Evolutionary conservation across 1,140 invertebrate species (phyloP), one percentile per base, ranked within the genome.

Genomic region (Camponotus floridanus): DNA sequence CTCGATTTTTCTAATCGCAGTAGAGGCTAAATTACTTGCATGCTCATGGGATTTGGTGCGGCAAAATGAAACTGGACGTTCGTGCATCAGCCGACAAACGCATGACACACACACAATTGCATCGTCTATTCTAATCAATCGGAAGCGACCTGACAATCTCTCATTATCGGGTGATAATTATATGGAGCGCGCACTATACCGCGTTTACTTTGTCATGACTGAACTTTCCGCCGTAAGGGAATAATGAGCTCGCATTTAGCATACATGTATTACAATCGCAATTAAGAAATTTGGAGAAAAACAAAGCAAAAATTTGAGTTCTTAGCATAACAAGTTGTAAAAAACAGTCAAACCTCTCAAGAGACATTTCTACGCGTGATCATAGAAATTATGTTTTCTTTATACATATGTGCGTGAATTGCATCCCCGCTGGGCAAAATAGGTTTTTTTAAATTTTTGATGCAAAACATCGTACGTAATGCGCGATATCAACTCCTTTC

Each of bases 131-230:
- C 68, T 73, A 74, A 83, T 83, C 79, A 83, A 83, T 83, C 68
- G 79, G 39, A 83, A 83, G 36, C 79, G 51, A 39, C 39, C 79
- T 61, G 68, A 83, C 79, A 81, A 62, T 73, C 79, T 57, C 79
- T 83, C 79, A 83, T 83, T 83, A 83, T 48, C 55, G 48, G 31
- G 55, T 39, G 68, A 74, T 83, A 83, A 83, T 83, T 83, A 83
- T 74, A 18, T 71, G 51, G 36, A 57, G 55, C 51, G 26, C 33
- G 45, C 33, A 21, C 26, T 45, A 18, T 15, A 21, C 31, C 67
- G 33, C 62, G 11, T 73, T 73, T 74, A 83, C 55, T 42, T 61
- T 45, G 39, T 80, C 65, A 70, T 11, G 62, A 45, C n/a, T 55
- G 33, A 80, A 80, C 51, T 80, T 80, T 70, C 51, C 78, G 36